These are phyloP conservation scores for Nysson spinosus DNA, from an alignment of 2,888 invertebrate genomes.

Conservation along the genomic window DNA sequence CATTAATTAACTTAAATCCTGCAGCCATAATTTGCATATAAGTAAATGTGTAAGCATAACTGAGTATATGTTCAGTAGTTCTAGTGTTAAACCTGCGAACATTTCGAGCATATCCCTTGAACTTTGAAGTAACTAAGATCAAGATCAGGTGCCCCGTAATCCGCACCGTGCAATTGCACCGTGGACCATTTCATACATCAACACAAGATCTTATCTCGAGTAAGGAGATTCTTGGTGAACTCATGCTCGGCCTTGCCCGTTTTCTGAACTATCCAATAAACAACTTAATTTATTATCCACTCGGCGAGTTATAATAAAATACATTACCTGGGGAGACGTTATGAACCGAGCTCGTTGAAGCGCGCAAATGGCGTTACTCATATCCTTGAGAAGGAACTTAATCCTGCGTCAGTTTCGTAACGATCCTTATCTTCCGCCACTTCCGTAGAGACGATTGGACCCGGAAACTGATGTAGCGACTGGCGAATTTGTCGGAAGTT, in stretches of 20 bases:
- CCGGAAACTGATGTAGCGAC: constrained; percentile 34
- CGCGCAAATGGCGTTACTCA: no score
- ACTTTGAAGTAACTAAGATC: neutral
- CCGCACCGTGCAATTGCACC: constrained; percentile 1
- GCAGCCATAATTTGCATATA: no score
- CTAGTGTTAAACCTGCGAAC: no score
- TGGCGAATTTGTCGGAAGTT: constrained; percentile 44
- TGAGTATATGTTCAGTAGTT: no score
- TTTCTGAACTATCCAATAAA: constrained; percentile 46
- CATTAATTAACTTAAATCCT: no score
- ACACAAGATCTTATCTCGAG: constrained; percentile 23
- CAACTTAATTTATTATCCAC: constrained; percentile 45
- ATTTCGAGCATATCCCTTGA: neutral
- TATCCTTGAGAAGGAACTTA: no score
- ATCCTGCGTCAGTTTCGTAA: no score
- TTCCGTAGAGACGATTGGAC: constrained; percentile 2
- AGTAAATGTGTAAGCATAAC: no score
- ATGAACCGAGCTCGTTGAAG: neutral
- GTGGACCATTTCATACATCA: constrained; percentile 20
- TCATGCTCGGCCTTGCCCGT: constrained; percentile 26
- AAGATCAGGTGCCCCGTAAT: constrained; percentile 21
- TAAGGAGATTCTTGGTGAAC: constrained; percentile 12
- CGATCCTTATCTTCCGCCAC: neutral
- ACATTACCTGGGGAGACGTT: neutral
- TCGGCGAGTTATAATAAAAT: constrained; percentile 23